Conservation (phyloP, 2,113 vertebrate species). For the Forbesichthys agassizii region DNA sequence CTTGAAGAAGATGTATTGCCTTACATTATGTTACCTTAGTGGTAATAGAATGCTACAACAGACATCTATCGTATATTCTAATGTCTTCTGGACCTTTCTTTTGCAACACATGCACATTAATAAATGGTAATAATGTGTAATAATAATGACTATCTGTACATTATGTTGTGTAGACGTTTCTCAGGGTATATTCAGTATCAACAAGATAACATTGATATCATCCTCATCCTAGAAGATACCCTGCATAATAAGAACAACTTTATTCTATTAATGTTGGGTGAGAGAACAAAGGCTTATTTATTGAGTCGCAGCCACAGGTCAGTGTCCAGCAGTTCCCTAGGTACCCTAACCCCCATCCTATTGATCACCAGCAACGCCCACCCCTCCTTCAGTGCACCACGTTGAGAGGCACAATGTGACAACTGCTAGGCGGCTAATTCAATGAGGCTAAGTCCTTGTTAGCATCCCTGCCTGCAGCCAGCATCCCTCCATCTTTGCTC, state of each 20-base stretch:
- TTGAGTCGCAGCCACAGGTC: constrained; percentile 13
- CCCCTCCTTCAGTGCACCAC: constrained; percentile 26
- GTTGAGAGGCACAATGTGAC: constrained; percentile 37
- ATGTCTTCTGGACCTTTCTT: neutral
- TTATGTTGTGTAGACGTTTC: no score
- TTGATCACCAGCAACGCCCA: constrained; percentile 57
- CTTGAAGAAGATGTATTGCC: no score
- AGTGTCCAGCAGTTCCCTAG: constrained; percentile 42
- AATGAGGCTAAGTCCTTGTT: constrained; percentile 28
- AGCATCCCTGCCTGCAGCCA: constrained; percentile 17
- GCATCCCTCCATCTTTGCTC: constrained; percentile 4
- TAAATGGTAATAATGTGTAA: neutral
- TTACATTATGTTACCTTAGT: no score
- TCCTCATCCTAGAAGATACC: neutral
- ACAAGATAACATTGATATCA: no score
- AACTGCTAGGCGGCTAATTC: constrained; percentile 44
- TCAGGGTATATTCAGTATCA: no score
- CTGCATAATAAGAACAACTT: neutral
- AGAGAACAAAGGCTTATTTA: constrained; percentile 3
- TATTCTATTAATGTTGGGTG: neutral
- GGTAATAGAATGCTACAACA: no score
- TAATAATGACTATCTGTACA: no score
- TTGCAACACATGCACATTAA: neutral
- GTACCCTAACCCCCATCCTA: constrained; percentile 24
- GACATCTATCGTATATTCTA: neutral